phyloP scores from a whole-genome alignment of 2,113 vertebrate species.

The Platysteira castanea region DNA sequence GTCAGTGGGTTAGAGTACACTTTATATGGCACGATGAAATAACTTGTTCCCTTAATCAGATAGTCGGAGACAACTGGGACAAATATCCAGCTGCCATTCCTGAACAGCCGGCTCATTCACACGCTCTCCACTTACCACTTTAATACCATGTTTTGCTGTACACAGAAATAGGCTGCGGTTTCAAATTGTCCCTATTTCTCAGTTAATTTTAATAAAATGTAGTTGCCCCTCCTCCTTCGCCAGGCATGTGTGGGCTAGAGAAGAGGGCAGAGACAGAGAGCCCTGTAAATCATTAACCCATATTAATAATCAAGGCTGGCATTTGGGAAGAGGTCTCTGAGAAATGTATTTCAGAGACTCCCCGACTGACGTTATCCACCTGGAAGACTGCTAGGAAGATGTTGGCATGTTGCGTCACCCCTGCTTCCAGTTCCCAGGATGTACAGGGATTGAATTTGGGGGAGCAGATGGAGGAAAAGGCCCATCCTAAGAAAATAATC shows the following conservation, averaged over 20 bases:
- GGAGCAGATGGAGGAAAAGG: not conserved
- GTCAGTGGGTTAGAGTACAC: not conserved
- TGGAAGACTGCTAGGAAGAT: not conserved
- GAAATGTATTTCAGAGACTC: not conserved
- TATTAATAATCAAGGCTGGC: accelerated
- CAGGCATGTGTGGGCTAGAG: not conserved
- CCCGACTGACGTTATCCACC: not conserved
- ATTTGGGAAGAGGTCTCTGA: not conserved
- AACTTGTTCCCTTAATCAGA: not conserved
- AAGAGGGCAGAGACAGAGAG: not conserved
- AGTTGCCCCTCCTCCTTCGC: not conserved
- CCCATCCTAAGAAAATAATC: not conserved
- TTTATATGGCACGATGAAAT: not conserved
- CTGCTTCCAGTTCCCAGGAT: not conserved
- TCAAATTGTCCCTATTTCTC: not conserved
- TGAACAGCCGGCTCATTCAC: not conserved
- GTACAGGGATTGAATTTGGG: not conserved
- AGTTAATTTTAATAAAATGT: not conserved
- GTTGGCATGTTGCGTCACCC: not conserved
- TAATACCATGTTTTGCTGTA: not conserved
- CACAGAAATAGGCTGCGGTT: not conserved
- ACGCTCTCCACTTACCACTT: not conserved
- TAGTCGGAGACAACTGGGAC: not conserved
- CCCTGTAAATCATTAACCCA: not conserved
- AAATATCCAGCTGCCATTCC: slow-evolving; percentile 1